Conservation (phyloP, 1,140 invertebrate genomes). For the Charaxes varanes region DNA sequence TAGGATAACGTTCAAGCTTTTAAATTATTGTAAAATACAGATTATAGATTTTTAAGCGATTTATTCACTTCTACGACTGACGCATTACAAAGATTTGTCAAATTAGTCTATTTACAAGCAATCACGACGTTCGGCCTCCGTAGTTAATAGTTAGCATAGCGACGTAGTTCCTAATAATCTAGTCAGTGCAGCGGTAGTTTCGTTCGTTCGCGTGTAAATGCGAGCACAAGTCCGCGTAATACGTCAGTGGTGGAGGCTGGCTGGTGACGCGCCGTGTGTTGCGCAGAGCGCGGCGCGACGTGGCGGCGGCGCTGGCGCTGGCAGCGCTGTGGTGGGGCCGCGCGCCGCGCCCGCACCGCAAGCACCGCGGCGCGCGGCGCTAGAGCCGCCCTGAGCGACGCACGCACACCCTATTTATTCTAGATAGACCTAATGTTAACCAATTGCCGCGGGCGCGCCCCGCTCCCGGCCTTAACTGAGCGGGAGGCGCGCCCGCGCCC, state of each 20-base stretch:
- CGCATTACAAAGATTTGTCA: constrained; percentile 9
- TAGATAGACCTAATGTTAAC: constrained; percentile 71
- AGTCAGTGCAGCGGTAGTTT: too few relatives aligned
- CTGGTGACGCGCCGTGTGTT: constrained; percentile 15
- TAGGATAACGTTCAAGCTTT: too few relatives aligned
- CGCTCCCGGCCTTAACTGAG: constrained; percentile 45
- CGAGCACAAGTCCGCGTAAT: neutral
- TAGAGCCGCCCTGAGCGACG: constrained; percentile 68
- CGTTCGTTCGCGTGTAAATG: too few relatives aligned
- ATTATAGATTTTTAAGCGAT: too few relatives aligned
- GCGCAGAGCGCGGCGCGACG: constrained; percentile 41
- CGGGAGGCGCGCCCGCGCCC: constrained; percentile 33
- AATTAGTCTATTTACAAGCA: constrained; percentile 2
- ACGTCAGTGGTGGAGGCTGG: neutral
- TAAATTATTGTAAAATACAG: too few relatives aligned
- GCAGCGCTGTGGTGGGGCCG: constrained; percentile 51
- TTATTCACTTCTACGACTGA: constrained; percentile 4
- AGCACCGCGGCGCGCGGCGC: constrained; percentile 71
- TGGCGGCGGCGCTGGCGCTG: constrained; percentile 55
- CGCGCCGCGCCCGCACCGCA: constrained; percentile 62
- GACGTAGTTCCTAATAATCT: constrained; percentile 12
- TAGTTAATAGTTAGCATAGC: too few relatives aligned
- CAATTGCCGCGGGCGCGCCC: constrained; percentile 53
- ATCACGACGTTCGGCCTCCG: too few relatives aligned
- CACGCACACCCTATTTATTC: constrained; percentile 50